Conservation (phyloP, 92 coral and sea anemone genomes). For the Bergia sp. region DNA sequence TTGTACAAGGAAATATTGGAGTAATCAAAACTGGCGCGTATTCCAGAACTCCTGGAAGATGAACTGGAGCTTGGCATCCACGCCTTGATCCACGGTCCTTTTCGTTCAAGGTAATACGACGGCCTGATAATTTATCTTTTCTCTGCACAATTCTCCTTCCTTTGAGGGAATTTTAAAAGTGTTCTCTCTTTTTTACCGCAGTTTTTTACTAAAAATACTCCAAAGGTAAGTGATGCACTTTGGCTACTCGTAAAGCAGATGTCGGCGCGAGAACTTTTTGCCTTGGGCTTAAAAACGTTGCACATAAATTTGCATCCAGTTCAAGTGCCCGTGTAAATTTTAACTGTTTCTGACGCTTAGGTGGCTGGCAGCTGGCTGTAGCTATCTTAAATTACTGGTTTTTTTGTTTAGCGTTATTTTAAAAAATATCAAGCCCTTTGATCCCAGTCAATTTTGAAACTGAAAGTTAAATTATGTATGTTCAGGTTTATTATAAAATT, state of each 20-base stretch:
- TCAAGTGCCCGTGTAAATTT: background rate
- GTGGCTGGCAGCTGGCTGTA: background rate
- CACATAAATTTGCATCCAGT: background rate
- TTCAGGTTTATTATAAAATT: background rate
- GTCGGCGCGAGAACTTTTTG: background rate
- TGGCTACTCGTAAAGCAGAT: background rate
- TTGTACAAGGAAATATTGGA: background rate
- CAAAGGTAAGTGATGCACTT: background rate
- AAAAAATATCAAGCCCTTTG: too few relatives aligned
- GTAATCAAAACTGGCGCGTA: constrained; percentile 13
- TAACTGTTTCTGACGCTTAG: background rate
- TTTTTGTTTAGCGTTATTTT: background rate
- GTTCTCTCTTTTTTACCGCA: background rate
- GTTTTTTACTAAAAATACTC: background rate
- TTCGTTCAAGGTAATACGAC: background rate
- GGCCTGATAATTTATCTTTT: background rate
- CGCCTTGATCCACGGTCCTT: background rate
- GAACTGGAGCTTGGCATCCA: constrained; percentile 3
- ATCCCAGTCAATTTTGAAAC: too few relatives aligned
- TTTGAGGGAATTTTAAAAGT: background rate
- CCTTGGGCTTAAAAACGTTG: too few relatives aligned
- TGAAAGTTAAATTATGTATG: constrained; percentile 10
- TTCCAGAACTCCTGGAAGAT: background rate
- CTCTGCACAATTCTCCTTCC: background rate
- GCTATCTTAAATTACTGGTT: background rate